These are phyloP conservation scores for Cetoscarus ocellatus DNA, from an alignment of 2,797 vertebrate species.

Conservation along the genomic window DNA sequence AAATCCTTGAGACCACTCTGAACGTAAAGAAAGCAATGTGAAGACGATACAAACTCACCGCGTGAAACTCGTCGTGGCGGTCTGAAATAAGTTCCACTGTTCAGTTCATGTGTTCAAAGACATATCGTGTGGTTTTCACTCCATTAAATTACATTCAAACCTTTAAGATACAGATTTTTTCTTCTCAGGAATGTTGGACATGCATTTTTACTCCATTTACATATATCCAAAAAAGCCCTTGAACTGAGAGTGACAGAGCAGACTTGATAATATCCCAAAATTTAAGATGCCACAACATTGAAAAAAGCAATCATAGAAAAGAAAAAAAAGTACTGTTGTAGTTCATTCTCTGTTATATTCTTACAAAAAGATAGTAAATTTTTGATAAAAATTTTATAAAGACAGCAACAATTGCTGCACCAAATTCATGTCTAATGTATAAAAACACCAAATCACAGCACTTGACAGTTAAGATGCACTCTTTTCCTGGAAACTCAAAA, in stretches of 20 bases:
- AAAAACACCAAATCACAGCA: slow-evolving; percentile 81
- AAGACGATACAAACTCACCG: slow-evolving; percentile 60
- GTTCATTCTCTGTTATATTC: slow-evolving; percentile 50
- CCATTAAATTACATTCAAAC: slow-evolving; percentile 83
- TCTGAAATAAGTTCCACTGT: slow-evolving; percentile 63
- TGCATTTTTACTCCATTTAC: slow-evolving; percentile 83
- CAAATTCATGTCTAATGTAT: slow-evolving; percentile 77
- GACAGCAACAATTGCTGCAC: slow-evolving; percentile 63
- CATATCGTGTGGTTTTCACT: slow-evolving; percentile 68
- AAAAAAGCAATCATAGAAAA: slow-evolving; percentile 69
- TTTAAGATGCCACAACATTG: slow-evolving; percentile 69
- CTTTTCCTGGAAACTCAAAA: slow-evolving; percentile 56
- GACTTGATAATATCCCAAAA: slow-evolving; percentile 71
- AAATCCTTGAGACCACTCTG: slow-evolving; percentile 81
- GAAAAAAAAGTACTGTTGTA: slow-evolving; percentile 63
- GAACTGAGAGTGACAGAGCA: slow-evolving; percentile 80
- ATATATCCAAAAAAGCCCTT: slow-evolving; percentile 80
- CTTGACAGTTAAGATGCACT: slow-evolving; percentile 79
- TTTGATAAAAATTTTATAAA: slow-evolving; percentile 63
- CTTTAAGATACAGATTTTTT: slow-evolving; percentile 77
- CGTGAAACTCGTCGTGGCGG: slow-evolving; percentile 4
- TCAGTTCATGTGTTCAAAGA: slow-evolving; percentile 72
- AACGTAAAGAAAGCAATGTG: slow-evolving; percentile 70
- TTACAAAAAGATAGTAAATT: slow-evolving; percentile 75
- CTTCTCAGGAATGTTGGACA: slow-evolving; percentile 78